Conservation (phyloP, 2,888 invertebrate genomes). For the Lochmaea capreae region DNA sequence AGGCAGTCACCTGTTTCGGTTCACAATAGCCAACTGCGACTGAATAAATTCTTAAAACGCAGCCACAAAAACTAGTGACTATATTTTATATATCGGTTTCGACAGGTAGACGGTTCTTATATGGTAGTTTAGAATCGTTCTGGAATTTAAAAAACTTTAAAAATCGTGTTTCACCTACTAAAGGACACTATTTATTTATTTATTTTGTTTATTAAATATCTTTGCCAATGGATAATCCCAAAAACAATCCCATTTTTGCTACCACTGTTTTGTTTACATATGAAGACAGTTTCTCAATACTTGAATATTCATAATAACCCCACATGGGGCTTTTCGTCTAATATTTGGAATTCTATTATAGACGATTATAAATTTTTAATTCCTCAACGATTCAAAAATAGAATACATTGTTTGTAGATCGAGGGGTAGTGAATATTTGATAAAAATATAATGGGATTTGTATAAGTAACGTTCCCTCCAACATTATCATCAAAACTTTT, state of each 20-base stretch:
- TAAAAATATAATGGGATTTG: background rate
- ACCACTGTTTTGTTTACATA: too few relatives aligned
- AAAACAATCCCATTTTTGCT: too few relatives aligned
- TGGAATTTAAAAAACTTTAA: conserved; percentile 22
- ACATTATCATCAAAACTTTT: conserved; percentile 25
- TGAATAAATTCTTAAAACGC: conserved; percentile 41
- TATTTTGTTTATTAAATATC: background rate
- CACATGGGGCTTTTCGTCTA: too few relatives aligned
- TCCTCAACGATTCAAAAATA: background rate
- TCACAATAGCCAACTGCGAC: conserved; percentile 41
- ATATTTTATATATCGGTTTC: conserved; percentile 42
- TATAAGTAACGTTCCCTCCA: background rate
- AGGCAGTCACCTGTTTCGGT: conserved; percentile 43
- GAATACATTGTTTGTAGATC: background rate
- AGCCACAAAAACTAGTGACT: conserved; percentile 38
- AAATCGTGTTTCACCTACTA: conserved; percentile 7
- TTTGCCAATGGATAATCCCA: background rate
- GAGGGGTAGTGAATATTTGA: background rate
- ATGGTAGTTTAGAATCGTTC: conserved; percentile 23
- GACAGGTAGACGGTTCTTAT: conserved; percentile 36
- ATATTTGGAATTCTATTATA: too few relatives aligned
- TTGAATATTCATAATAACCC: too few relatives aligned
- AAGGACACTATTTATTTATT: background rate
- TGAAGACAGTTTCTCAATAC: too few relatives aligned
- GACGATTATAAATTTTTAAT: too few relatives aligned